A percentile compares a stretch with the other conserved stretches of the same genome.
Conservation (phyloP, 2,888 invertebrate genomes). For the Meganola albula region DNA sequence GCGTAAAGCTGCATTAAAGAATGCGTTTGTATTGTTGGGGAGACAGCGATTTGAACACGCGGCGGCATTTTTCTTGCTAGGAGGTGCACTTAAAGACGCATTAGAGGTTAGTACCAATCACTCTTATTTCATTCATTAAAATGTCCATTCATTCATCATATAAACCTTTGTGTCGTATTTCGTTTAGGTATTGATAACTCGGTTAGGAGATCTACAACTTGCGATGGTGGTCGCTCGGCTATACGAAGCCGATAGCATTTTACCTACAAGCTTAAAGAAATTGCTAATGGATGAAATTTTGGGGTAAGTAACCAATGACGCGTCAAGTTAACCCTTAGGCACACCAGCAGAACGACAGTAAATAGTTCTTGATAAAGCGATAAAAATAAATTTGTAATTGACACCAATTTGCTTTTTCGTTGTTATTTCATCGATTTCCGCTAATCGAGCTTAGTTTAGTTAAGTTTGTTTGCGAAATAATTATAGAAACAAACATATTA, state of each 20-base stretch:
- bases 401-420: no score
- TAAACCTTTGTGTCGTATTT: slow-evolving; percentile 6
- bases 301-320: slow-evolving; percentile 77
- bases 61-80: slow-evolving; percentile 98
- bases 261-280: slow-evolving; percentile 83
- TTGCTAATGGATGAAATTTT: slow-evolving; percentile 88
- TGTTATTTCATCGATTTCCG: no score
- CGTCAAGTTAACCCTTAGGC: no score
- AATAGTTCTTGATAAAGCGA: no score
- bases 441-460: no score
- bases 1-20: slow-evolving; percentile 98
- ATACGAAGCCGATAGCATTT: slow-evolving; percentile 89
- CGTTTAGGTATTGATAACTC: slow-evolving; percentile 87
- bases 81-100: slow-evolving; percentile 95
- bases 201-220: slow-evolving; percentile 95
- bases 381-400: no score
- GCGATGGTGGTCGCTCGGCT: slow-evolving; percentile 96
- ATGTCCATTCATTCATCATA: slow-evolving; percentile 9
- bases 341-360: no score
- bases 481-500: no score
- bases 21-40: slow-evolving; percentile 97
- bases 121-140: no score
- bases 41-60: slow-evolving; percentile 98
- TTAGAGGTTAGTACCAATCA: slow-evolving; percentile 87
- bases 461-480: no score